Percentiles rank a stretch among this genome's conserved stretches.
Conservation (phyloP, 2,888 invertebrate genomes). For the Rugalucina vietnamica region DNA sequence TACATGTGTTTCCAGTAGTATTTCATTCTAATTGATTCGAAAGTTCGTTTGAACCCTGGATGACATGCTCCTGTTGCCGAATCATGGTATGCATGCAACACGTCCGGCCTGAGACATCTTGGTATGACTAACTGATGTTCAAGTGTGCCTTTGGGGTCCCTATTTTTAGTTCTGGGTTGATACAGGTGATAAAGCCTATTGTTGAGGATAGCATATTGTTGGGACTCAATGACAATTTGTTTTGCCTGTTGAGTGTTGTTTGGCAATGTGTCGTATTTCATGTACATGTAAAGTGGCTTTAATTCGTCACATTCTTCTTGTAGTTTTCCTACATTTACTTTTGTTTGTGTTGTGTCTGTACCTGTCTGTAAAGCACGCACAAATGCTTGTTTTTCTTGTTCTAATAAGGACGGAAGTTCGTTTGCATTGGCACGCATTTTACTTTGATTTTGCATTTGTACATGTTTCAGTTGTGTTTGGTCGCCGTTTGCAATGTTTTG, state of each 20-base stretch:
- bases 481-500: too few relatives aligned
- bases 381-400: too few relatives aligned
- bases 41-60: neutral
- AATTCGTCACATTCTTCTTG: neutral
- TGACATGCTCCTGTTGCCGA: neutral
- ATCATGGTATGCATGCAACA: conserved; percentile 6
- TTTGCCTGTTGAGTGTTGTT: neutral
- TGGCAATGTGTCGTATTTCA: neutral
- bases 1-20: conserved; percentile 1
- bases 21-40: neutral
- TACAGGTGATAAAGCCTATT: neutral
- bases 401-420: too few relatives aligned
- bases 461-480: too few relatives aligned
- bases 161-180: neutral
- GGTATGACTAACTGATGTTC: conserved; percentile 1
- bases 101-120: neutral
- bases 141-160: neutral
- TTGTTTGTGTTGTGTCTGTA: neutral
- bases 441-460: too few relatives aligned
- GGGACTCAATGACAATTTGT: neutral
- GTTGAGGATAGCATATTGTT: conserved; percentile 6
- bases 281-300: neutral
- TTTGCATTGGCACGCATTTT: too few relatives aligned
- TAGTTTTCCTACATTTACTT: neutral
- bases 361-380: too few relatives aligned